Base-by-base conservation (phyloP, 1,140 invertebrate genomes). In the Phenacoccus solenopsis region DNA sequence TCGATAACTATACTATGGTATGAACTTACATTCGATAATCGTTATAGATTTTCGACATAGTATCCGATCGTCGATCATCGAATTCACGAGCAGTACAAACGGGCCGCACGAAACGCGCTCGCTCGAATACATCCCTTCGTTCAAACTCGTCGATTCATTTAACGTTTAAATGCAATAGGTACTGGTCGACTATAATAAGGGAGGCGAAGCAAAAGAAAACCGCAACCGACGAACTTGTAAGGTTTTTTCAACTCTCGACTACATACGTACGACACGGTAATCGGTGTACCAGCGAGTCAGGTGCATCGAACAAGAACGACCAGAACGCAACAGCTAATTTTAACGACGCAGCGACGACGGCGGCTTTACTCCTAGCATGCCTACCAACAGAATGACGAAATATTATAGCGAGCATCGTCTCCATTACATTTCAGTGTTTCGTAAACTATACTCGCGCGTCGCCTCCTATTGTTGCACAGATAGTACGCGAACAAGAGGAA, bases 21-120 rank as follows among this genome's bases (percentile, higher is more conserved):
- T 38, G 9, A 16, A 27, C 59, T 64, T 64, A 64, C 59, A 64
- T 25, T 16, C 59, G 21, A 27, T 64, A 64, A 64, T 24, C 21
- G 59, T 64, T 64, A 64, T 64, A 64, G 20, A 20, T 16, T 25
- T 64, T 64, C 25, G 59, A 64, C 59, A 64, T 64, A n/a, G n/a
- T n/a, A 64, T 64, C 59, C 59, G 20, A 64, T 20, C 12, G 10
- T 9, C 59, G 25, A 64, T 64, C 25, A 27, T 24, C 25, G 9
- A 27, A 64, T 59, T 59, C 20, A 22, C 16, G 7, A 5, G 16
- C 5, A 16, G 56, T 20, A 10, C 59, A 24, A 64, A 49, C 59
- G 7, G 5, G 7, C 59, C 2, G 16, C 9, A 27, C 9, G 20
- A 3, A 24, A 5, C 3, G 59, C 59, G 25, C 59, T 20, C 25